phyloP scores from a whole-genome alignment of 2,888 invertebrate genomes.

The Mimas tiliae region DNA sequence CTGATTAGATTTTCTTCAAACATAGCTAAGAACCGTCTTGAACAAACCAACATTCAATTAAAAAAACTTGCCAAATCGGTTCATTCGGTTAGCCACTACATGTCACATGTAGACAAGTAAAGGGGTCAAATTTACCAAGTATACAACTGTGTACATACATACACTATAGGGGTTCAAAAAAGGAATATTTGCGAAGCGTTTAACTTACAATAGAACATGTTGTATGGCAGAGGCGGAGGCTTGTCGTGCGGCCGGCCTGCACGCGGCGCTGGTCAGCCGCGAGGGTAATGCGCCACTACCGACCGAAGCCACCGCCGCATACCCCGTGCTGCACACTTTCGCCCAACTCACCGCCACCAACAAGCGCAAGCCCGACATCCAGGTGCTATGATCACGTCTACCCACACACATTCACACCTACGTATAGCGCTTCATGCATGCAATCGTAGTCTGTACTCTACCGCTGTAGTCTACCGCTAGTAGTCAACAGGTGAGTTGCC shows the following conservation, averaged over 20 bases:
- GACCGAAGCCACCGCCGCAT: conserved; percentile 79
- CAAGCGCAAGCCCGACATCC: conserved; percentile 76
- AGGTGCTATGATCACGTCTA: conserved; percentile 60
- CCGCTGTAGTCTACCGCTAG: conserved; percentile 8
- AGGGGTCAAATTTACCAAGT: no score
- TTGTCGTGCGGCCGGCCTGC: conserved; percentile 89
- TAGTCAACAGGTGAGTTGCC: background rate
- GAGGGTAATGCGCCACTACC: conserved; percentile 91
- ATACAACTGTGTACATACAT: no score
- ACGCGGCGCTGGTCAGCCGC: conserved; percentile 88
- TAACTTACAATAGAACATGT: no score
- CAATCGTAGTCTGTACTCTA: conserved; percentile 45
- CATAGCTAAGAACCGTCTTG: no score
- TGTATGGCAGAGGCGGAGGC: conserved; percentile 91
- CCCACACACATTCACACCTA: conserved; percentile 30
- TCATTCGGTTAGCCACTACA: no score
- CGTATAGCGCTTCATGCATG: conserved; percentile 58
- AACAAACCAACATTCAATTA: no score
- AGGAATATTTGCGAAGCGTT: no score
- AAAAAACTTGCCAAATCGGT: no score
- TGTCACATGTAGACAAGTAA: no score
- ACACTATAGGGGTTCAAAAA: no score
- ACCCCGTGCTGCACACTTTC: conserved; percentile 86
- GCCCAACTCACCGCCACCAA: conserved; percentile 79
- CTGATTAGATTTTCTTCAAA: no score